Evolutionary conservation across 1,140 invertebrate species (phyloP).

Genomic region (Leptinotarsa lineolata): DNA sequence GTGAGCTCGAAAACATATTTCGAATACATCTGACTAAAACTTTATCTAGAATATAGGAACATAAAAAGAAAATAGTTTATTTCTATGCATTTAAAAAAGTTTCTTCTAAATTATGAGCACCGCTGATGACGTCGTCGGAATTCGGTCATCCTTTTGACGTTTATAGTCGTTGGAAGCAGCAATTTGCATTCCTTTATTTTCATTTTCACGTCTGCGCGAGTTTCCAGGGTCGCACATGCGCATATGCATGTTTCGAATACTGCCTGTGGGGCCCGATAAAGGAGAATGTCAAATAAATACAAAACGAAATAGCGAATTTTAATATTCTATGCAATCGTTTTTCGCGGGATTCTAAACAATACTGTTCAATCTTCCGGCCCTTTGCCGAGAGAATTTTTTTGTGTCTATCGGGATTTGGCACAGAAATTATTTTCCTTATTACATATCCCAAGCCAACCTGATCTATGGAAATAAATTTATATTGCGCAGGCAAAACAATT

Average conservation of each 20-base stretch:
- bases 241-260: background rate
- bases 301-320: background rate
- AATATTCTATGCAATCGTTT: background rate
- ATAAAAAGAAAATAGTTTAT: no score
- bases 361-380: background rate
- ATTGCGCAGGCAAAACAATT: conserved; percentile 3
- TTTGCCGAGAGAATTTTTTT: no score
- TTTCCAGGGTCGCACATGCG: conserved; percentile 49
- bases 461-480: background rate
- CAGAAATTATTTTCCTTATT: background rate
- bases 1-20: no score
- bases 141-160: no score
- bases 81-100: no score
- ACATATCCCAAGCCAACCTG: background rate
- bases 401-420: no score
- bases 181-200: conserved; percentile 25
- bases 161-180: conserved; percentile 1
- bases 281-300: conserved; percentile 40
- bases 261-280: conserved; percentile 47
- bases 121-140: no score
- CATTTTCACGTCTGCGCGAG: conserved; percentile 36
- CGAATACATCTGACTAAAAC: no score
- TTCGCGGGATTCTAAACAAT: background rate
- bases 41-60: no score
- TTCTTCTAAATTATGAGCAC: no score